phyloP scores from a whole-genome alignment of 2,888 invertebrate genomes.

The Tetragonula carbonaria region DNA sequence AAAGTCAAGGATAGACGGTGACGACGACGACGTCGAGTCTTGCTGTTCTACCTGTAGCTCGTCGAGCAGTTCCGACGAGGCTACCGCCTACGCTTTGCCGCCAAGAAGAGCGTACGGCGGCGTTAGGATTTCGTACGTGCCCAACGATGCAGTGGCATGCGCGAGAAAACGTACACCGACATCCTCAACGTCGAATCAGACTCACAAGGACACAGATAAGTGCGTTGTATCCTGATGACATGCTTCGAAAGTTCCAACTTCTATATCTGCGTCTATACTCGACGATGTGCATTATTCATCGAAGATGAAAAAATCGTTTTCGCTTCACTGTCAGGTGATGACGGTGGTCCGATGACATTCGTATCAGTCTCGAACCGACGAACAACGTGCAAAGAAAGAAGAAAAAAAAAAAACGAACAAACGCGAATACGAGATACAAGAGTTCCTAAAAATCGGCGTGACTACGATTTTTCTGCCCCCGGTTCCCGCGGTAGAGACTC shows the following conservation, averaged over 20 bases:
- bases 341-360: neutral
- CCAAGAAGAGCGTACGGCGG: slow-evolving; percentile 94
- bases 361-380: neutral
- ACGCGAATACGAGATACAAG: slow-evolving; percentile 59
- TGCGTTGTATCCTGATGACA: slow-evolving; percentile 93
- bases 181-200: slow-evolving; percentile 71
- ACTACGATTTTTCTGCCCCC: neutral
- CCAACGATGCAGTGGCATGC: slow-evolving; percentile 94
- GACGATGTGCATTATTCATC: neutral
- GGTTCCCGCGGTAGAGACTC: slow-evolving; percentile 14
- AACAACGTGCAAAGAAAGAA: neutral
- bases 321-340: neutral
- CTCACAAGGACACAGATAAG: slow-evolving; percentile 90
- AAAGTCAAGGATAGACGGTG: slow-evolving; percentile 82
- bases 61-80: slow-evolving; percentile 93
- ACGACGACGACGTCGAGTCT: slow-evolving; percentile 86
- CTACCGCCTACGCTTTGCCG: slow-evolving; percentile 94
- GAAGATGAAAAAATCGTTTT: slow-evolving; percentile 9
- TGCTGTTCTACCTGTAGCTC: slow-evolving; percentile 95
- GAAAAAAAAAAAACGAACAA: slow-evolving; percentile 8
- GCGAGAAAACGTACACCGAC: slow-evolving; percentile 88
- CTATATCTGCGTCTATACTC: neutral
- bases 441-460: slow-evolving; percentile 44
- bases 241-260: slow-evolving; percentile 7
- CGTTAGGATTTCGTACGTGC: slow-evolving; percentile 95